Conservation (phyloP, 2,888 invertebrate genomes). For the Euspilapteryx auroguttella region DNA sequence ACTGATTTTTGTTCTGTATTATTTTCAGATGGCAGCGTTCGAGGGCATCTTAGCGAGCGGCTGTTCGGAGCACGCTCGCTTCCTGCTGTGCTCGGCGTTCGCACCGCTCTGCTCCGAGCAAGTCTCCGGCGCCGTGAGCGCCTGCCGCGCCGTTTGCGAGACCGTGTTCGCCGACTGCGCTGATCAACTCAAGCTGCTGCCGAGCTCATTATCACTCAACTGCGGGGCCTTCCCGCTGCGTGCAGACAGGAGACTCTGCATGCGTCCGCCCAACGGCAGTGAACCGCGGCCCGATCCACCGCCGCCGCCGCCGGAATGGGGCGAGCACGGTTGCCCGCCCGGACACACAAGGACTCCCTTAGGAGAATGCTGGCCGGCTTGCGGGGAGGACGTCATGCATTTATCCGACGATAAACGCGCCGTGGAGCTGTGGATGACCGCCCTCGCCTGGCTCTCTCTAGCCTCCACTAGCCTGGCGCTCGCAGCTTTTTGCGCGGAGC, state of each 20-base stretch:
- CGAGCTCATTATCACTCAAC: conserved; percentile 72
- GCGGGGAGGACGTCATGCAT: conserved; percentile 71
- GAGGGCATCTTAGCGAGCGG: conserved; percentile 74
- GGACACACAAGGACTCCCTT: conserved; percentile 61
- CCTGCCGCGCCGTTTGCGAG: conserved; percentile 85
- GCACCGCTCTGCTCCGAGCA: conserved; percentile 90
- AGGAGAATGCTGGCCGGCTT: conserved; percentile 65
- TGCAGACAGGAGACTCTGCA: conserved; percentile 71
- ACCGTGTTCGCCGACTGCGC: conserved; percentile 73
- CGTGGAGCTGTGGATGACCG: conserved; percentile 74
- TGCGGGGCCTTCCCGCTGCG: conserved; percentile 80
- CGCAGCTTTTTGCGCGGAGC: conserved; percentile 87
- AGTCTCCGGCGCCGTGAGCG: conserved; percentile 81
- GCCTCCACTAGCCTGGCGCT: conserved; percentile 82
- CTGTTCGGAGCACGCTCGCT: conserved; percentile 79
- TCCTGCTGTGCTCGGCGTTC: conserved; percentile 88
- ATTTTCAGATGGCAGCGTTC: conserved; percentile 70
- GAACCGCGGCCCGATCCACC: conserved; percentile 41
- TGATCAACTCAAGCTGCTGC: conserved; percentile 71
- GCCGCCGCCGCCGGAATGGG: conserved; percentile 37
- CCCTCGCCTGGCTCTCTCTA: conserved; percentile 77
- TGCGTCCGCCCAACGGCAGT: conserved; percentile 65
- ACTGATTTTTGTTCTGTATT: too few relatives aligned
- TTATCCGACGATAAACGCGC: conserved; percentile 67
- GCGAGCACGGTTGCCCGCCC: conserved; percentile 57